These are phyloP conservation scores for Nothoprocta perdicaria DNA, from an alignment of 2,113 vertebrate species.

Conservation along the genomic window DNA sequence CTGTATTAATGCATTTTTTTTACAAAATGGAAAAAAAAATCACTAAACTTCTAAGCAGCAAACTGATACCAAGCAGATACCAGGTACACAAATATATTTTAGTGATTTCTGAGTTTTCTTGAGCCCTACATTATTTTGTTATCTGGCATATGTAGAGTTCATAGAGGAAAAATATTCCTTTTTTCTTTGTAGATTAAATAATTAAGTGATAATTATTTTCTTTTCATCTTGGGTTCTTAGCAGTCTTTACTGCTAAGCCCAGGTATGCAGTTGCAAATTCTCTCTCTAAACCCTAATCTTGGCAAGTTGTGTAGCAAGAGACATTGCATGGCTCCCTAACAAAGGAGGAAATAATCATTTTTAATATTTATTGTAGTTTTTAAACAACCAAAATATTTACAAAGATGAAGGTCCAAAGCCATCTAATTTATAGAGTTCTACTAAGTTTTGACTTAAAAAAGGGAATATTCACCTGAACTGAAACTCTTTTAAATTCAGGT, in stretches of 20 bases:
- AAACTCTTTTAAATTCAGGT: background rate
- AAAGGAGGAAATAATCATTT: slow-evolving; percentile 5
- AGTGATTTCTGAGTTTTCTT: background rate
- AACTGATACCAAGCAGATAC: background rate
- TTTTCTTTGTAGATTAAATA: slow-evolving; percentile 24
- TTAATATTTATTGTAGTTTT: slow-evolving; percentile 3
- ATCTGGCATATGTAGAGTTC: background rate
- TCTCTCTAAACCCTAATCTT: slow-evolving; percentile 15
- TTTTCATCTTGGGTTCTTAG: slow-evolving; percentile 3
- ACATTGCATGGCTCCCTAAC: background rate
- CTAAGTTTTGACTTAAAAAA: background rate
- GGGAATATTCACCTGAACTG: background rate
- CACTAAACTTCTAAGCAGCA: background rate
- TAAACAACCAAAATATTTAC: background rate
- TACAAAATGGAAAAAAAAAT: background rate
- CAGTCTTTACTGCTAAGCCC: background rate
- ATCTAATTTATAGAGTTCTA: background rate
- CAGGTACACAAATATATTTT: background rate
- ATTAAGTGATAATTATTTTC: slow-evolving; percentile 33
- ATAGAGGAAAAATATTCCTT: background rate
- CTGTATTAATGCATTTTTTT: background rate
- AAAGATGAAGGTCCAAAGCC: background rate
- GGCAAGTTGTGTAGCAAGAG: background rate
- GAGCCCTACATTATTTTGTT: background rate
- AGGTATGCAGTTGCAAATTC: slow-evolving; percentile 35